Conservation (phyloP, 2,113 vertebrate species). For the Psittacula cyanocephala region DNA sequence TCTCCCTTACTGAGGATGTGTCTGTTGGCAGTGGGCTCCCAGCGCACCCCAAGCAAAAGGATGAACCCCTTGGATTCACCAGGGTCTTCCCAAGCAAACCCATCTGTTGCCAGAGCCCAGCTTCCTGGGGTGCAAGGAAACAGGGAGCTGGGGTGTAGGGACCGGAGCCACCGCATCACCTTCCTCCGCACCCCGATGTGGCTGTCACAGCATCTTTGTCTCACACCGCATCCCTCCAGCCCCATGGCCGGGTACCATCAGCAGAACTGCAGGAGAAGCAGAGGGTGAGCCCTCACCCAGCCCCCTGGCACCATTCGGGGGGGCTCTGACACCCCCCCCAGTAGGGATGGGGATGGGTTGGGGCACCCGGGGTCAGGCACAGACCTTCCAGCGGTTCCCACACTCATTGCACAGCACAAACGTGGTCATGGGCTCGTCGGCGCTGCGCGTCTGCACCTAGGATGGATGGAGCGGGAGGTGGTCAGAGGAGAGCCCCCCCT, state of each 20-base stretch:
- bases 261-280: constrained; percentile 76
- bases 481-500: background rate
- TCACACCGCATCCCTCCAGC: background rate
- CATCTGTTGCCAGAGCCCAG: accelerated
- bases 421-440: constrained; percentile 98
- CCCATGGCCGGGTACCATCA: constrained; percentile 7
- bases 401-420: constrained; percentile 98
- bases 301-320: accelerated
- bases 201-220: background rate
- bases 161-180: background rate
- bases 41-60: background rate
- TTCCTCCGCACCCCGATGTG: background rate
- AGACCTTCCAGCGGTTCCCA: constrained; percentile 98
- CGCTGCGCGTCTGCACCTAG: constrained; percentile 95
- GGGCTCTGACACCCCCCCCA: background rate
- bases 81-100: background rate
- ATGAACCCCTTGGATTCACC: background rate
- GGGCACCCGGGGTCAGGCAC: background rate
- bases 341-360: background rate
- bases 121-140: background rate
- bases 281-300: background rate
- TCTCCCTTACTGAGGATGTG: background rate
- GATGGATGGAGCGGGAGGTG: background rate
- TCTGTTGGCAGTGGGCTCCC: background rate
- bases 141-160: background rate